phyloP scores from a whole-genome alignment of 2,113 vertebrate genomes.

The Oncorhynchus tshawytscha region DNA sequence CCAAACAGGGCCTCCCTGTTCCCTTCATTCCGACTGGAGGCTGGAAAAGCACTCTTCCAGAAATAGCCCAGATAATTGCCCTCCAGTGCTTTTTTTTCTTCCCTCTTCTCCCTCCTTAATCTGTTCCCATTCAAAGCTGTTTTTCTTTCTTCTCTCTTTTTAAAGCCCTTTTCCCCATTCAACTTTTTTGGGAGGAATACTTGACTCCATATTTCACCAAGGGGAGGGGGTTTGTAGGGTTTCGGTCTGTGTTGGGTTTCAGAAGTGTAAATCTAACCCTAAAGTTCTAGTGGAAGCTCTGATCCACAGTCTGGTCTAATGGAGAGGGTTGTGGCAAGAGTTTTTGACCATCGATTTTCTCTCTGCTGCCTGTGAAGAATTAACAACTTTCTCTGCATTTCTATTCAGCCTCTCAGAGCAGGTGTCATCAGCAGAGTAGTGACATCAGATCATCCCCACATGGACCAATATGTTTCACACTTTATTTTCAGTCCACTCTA shows the following conservation, averaged over 20 bases:
- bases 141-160: slow-evolving; percentile 15
- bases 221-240: slow-evolving; percentile 31
- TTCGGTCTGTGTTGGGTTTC: too few relatives aligned
- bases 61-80: slow-evolving; percentile 72
- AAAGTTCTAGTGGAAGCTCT: slow-evolving; percentile 31
- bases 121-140: slow-evolving; percentile 30
- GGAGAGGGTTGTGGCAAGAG: slow-evolving; percentile 22
- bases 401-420: background rate
- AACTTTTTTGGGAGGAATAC: slow-evolving; percentile 23
- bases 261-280: slow-evolving; percentile 42
- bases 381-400: background rate
- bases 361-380: background rate
- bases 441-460: background rate
- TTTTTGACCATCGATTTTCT: background rate
- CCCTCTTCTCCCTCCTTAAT: slow-evolving; percentile 35
- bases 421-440: slow-evolving; percentile 13
- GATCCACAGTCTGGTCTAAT: too few relatives aligned
- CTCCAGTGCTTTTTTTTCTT: slow-evolving; percentile 45
- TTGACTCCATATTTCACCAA: slow-evolving; percentile 35
- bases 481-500: too few relatives aligned
- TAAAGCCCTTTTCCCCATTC: slow-evolving; percentile 29
- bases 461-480: background rate
- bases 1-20: slow-evolving; percentile 64
- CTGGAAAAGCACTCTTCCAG: slow-evolving; percentile 65
- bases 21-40: slow-evolving; percentile 47